These are phyloP conservation scores for Folsomia candida DNA, from an alignment of 2,888 invertebrate species.

Conservation along the genomic window DNA sequence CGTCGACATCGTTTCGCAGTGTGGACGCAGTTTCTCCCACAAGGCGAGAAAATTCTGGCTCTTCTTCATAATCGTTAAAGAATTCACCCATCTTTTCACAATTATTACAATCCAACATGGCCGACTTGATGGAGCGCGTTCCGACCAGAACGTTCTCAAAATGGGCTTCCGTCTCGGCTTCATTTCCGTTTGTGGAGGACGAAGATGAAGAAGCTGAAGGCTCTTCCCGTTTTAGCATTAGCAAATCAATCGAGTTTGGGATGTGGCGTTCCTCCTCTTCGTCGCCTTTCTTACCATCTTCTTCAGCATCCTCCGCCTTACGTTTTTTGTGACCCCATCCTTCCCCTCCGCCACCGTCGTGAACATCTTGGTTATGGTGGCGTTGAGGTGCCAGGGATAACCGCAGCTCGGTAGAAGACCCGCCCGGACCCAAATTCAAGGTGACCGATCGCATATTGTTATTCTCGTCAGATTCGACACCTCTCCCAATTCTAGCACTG, in stretches of 20 bases:
- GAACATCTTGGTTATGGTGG: background rate
- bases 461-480: too few species aligned
- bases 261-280: background rate
- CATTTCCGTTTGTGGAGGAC: slow-evolving; percentile 1
- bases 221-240: background rate
- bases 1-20: background rate
- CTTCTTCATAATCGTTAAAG: slow-evolving; percentile 24
- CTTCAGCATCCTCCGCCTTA: background rate
- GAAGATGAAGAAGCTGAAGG: background rate
- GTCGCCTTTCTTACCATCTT: background rate
- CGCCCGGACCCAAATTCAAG: background rate
- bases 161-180: slow-evolving; percentile 5
- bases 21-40: background rate
- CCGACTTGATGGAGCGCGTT: slow-evolving; percentile 5
- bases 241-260: slow-evolving; percentile 10
- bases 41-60: slow-evolving; percentile 4
- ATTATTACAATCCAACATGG: slow-evolving; percentile 19
- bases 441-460: background rate
- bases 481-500: background rate
- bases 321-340: too few species aligned
- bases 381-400: too few species aligned
- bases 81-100: slow-evolving; percentile 34
- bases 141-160: slow-evolving; percentile 19
- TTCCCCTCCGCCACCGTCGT: background rate
- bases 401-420: background rate